phyloP scores from a whole-genome alignment of 2,113 vertebrate species.

The Mesitornis unicolor region DNA sequence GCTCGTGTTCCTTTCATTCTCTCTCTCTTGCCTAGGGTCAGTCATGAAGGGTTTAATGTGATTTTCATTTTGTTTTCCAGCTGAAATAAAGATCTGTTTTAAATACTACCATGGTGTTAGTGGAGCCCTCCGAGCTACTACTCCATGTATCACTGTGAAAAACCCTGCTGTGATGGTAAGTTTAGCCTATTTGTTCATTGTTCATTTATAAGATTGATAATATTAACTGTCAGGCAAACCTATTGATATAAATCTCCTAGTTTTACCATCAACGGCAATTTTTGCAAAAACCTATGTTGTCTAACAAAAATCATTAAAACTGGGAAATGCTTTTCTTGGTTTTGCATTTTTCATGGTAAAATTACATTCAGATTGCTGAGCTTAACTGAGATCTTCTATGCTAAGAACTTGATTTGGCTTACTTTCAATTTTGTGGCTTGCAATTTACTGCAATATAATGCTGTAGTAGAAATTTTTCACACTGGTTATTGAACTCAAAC shows the following conservation, averaged over 20 bases:
- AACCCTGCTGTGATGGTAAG: slow-evolving; percentile 92
- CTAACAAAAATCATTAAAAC: neutral
- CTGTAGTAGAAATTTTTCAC: neutral
- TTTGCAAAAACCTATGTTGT: neutral
- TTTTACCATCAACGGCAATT: neutral
- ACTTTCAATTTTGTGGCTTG: neutral
- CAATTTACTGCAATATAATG: neutral
- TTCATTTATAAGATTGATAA: neutral
- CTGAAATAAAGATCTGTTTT: slow-evolving; percentile 98
- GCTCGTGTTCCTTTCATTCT: neutral
- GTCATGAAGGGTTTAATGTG: neutral
- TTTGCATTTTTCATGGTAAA: neutral
- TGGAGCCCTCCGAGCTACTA: slow-evolving; percentile 92
- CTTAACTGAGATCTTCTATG: neutral
- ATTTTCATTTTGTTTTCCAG: slow-evolving; percentile 72
- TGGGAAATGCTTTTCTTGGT: neutral
- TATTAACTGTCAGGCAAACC: neutral
- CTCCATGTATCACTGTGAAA: slow-evolving; percentile 97
- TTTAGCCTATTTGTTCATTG: neutral
- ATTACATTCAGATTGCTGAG: neutral
- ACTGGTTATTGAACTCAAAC: neutral
- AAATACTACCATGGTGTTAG: slow-evolving; percentile 98
- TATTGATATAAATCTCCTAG: neutral
- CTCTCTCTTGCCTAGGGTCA: neutral
- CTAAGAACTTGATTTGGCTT: neutral